Evolutionary conservation across 1,140 invertebrate genomes (phyloP).

Genomic region (Gryon sp.): DNA sequence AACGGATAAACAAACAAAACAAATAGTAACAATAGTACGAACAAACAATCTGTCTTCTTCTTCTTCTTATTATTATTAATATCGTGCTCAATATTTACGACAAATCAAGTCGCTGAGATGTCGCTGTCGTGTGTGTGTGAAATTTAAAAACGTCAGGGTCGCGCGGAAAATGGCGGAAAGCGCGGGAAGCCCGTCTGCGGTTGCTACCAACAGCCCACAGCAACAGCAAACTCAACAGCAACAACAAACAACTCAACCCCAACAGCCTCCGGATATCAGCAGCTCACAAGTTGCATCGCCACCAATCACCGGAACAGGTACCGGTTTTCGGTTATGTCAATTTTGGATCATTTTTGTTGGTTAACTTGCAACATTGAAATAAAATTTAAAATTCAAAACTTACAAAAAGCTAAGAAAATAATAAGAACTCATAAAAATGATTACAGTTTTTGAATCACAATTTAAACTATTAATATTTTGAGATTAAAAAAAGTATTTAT

Average conservation of each 20-base stretch:
- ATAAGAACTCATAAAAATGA: too few relatives aligned
- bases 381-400: too few relatives aligned
- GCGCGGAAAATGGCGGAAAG: constrained; percentile 74
- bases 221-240: constrained; percentile 63
- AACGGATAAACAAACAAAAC: too few relatives aligned
- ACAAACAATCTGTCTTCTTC: constrained; percentile 26
- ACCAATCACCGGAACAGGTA: constrained; percentile 80
- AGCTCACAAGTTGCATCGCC: constrained; percentile 77
- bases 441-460: too few relatives aligned
- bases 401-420: too few relatives aligned
- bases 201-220: constrained; percentile 63
- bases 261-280: constrained; percentile 77
- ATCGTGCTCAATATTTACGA: not conserved
- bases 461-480: too few relatives aligned
- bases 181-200: constrained; percentile 73
- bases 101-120: constrained; percentile 16
- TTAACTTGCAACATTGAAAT: too few relatives aligned
- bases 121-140: constrained; percentile 42
- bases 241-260: constrained; percentile 63
- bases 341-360: too few relatives aligned
- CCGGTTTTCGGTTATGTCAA: constrained; percentile 16
- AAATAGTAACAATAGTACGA: too few relatives aligned
- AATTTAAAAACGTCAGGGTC: constrained; percentile 35
- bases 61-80: constrained; percentile 14
- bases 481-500: too few relatives aligned